A percentile compares a stretch with the other conserved stretches of the same genome.
Evolutionary conservation across 2,797 vertebrate genomes (phyloP).

Genomic region (Paratrypauchen microcephalus): DNA sequence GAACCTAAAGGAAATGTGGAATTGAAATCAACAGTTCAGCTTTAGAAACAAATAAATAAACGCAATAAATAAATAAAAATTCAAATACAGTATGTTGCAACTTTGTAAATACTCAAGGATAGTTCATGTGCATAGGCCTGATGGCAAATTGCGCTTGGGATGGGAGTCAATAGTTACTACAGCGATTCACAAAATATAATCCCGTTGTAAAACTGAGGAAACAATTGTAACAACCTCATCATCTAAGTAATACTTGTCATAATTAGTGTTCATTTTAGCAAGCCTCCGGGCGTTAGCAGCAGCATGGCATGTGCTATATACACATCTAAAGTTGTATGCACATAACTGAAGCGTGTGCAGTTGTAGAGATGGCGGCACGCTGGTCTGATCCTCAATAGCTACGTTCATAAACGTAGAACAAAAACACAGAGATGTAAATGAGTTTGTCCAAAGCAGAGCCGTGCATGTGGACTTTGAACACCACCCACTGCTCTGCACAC

Average conservation of each 20-base stretch:
- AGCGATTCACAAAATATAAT: conserved; percentile 1
- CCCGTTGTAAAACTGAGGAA: conserved; percentile 30
- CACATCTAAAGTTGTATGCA: conserved; percentile 56
- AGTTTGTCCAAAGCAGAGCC: conserved; percentile 50
- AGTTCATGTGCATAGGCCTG: background rate
- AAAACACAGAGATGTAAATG: conserved; percentile 65
- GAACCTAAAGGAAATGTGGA: conserved; percentile 12
- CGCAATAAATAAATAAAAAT: background rate
- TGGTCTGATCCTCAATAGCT: conserved; percentile 41
- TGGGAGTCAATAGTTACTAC: background rate
- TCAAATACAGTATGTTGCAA: background rate
- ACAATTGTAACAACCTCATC: conserved; percentile 43
- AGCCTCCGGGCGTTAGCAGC: conserved; percentile 62
- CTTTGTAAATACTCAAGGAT: background rate
- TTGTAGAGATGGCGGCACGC: conserved; percentile 31
- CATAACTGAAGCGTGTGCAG: conserved; percentile 23
- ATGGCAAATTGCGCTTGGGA: background rate
- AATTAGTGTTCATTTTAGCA: conserved; percentile 57
- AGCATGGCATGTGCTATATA: conserved; percentile 55
- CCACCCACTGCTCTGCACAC: conserved; percentile 54
- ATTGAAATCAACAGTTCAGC: background rate
- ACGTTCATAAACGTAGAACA: conserved; percentile 43
- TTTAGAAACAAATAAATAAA: background rate
- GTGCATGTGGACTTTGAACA: conserved; percentile 65
- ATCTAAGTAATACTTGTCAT: conserved; percentile 57